Evolutionary conservation across 2,888 invertebrate species (phyloP), one percentile per base, ranked within the genome.

Genomic region (Parascotia fuliginaria): DNA sequence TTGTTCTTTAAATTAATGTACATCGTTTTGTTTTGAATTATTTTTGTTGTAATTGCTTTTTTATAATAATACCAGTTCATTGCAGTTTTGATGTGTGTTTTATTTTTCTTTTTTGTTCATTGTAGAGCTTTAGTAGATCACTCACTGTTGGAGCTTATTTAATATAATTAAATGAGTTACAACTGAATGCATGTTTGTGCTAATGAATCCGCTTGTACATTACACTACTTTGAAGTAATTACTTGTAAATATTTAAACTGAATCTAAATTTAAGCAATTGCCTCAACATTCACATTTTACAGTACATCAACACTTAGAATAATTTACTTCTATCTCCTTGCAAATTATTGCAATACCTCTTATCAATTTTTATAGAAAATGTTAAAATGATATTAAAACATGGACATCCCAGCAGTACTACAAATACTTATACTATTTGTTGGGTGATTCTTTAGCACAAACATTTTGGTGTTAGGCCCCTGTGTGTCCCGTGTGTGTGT

Each of bases 1-100:
- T 94, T 94, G 94, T 94, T 94, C 94, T 94, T 94, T 94, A 94
- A 94, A 94, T 94, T 94, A 94, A 94, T 94, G 94, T 94, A 94
- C 94, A 94, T 94, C 94, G 94, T 94, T 95, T 94, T 94, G 94
- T 94, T 94, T 94, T 94, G 93, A 93, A 93, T 94, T 94, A 94
- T 94, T 94, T 94, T 94, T 94, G 94, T 94, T 94, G 94, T 94
- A 94, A 93, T 94, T 94, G 94, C 94, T 94, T 94, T n/a, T 94
- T 94, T 94, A 88, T 88, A 94, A 94, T 94, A 94, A 94, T 94
- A 94, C 94, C 94, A 94, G 92, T 94, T 94, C 94, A 94, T 92
- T 93, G 94, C 94, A 94, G 94, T 94, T 94, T 94, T 93, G 92
- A 83, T 92, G 93, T 92, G 93, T 93, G 93, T 93, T 92, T 93